Evolutionary conservation across 2,797 vertebrate species (phyloP).

Genomic region (Apogon hyalosoma): DNA sequence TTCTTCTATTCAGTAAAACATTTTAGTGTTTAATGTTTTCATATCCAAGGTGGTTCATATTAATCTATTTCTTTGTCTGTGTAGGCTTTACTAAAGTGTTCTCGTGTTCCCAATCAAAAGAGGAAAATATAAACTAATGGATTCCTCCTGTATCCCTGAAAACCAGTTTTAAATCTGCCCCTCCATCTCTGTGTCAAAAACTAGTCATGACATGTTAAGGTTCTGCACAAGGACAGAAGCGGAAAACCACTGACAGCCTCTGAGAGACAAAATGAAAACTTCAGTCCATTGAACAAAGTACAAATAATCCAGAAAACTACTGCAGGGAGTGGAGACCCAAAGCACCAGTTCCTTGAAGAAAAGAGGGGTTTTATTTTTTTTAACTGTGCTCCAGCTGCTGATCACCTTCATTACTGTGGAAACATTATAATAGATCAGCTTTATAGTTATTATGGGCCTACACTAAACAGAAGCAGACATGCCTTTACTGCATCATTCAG

Average conservation of each 20-base stretch:
- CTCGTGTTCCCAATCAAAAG: background rate
- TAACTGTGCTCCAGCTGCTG: conserved; percentile 60
- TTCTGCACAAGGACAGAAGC: conserved; percentile 1
- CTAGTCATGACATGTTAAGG: background rate
- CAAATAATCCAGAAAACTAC: conserved; percentile 11
- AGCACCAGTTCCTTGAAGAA: conserved; percentile 14
- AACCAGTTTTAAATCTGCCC: conserved; percentile 14
- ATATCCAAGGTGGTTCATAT: too few relatives aligned
- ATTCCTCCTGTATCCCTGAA: background rate
- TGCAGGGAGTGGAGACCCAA: conserved; percentile 13
- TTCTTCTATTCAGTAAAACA: too few relatives aligned
- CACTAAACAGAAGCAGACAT: conserved; percentile 29
- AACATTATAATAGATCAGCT: conserved; percentile 40
- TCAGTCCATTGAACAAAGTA: conserved; percentile 26
- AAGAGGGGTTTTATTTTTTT: conserved; percentile 7
- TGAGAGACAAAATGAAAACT: conserved; percentile 29
- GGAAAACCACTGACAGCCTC: conserved; percentile 3
- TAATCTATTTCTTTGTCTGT: too few relatives aligned
- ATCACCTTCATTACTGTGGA: conserved; percentile 60
- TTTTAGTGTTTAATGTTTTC: too few relatives aligned
- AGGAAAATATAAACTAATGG: background rate
- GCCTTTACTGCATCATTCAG: conserved; percentile 40
- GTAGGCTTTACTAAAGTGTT: too few relatives aligned
- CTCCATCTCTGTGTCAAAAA: conserved; percentile 20
- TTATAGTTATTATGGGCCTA: conserved; percentile 47